Evolutionary conservation across 2,888 invertebrate genomes (phyloP).

Genomic region (Perizoma affinitatum): DNA sequence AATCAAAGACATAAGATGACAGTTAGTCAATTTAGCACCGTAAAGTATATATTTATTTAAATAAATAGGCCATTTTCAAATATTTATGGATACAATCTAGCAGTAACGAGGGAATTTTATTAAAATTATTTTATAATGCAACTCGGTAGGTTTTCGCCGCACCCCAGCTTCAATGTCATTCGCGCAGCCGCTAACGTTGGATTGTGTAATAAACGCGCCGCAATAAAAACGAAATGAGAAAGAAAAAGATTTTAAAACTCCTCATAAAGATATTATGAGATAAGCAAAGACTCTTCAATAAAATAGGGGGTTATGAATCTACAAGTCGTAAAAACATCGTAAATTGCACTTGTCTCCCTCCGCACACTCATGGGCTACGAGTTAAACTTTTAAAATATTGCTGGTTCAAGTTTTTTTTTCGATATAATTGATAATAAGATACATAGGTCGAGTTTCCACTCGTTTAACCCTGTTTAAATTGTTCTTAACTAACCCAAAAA

Average conservation of each 20-base stretch:
- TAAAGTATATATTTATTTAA: no score
- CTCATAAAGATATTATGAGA: conserved; percentile 60
- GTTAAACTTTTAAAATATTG: conserved; percentile 27
- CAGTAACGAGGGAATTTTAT: conserved; percentile 15
- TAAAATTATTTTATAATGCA: conserved; percentile 36
- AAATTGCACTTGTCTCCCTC: conserved; percentile 47
- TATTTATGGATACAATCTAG: conserved; percentile 1
- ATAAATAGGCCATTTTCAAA: conserved; percentile 1
- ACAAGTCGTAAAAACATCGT: conserved; percentile 60
- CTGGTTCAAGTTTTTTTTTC: conserved; percentile 8
- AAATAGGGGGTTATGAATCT: conserved; percentile 56
- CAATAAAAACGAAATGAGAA: conserved; percentile 58
- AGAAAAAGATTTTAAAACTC: conserved; percentile 59
- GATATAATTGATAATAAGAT: conserved; percentile 24
- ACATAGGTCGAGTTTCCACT: conserved; percentile 17
- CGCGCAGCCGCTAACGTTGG: conserved; percentile 43
- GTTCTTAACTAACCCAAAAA: no score
- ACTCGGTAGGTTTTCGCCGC: conserved; percentile 19
- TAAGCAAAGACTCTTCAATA: conserved; percentile 57
- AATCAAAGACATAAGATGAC: no score
- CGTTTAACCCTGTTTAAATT: conserved; percentile 18
- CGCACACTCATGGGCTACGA: conserved; percentile 28
- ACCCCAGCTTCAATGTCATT: conserved; percentile 40
- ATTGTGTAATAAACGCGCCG: conserved; percentile 53
- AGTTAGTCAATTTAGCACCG: no score